Conservation (phyloP, 2,888 invertebrate genomes). For the Tridacna gigas region DNA sequence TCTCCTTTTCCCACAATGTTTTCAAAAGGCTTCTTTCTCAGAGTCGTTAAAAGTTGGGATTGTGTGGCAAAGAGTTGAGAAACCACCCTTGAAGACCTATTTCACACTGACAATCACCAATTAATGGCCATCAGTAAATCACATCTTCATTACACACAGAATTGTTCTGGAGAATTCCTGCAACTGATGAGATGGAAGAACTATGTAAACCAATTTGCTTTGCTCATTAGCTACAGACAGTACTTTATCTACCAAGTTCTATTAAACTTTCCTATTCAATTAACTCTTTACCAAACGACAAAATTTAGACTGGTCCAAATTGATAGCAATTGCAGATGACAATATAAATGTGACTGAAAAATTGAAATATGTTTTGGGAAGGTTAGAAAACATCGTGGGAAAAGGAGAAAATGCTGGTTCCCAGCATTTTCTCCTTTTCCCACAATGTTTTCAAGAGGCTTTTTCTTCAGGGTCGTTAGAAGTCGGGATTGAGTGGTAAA, state of each 20-base stretch:
- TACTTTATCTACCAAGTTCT: not conserved
- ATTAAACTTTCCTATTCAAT: no score
- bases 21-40: no score
- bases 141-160: not conserved
- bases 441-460: not conserved
- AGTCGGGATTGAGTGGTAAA: not conserved
- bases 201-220: conserved; percentile 1
- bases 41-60: no score
- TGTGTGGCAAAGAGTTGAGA: no score
- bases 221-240: conserved; percentile 1
- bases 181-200: not conserved
- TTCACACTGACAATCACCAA: no score
- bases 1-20: no score
- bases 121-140: not conserved
- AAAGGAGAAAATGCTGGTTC: conserved; percentile 6
- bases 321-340: no score
- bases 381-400: conserved; percentile 2
- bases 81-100: no score
- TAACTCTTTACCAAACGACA: no score
- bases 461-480: not conserved
- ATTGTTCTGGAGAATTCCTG: not conserved
- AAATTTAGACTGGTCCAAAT: no score
- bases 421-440: conserved; percentile 9
- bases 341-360: no score
- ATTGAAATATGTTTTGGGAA: no score